These are phyloP conservation scores for Centroberyx gerrardi DNA, from an alignment of 2,797 vertebrate species.

Conservation along the genomic window DNA sequence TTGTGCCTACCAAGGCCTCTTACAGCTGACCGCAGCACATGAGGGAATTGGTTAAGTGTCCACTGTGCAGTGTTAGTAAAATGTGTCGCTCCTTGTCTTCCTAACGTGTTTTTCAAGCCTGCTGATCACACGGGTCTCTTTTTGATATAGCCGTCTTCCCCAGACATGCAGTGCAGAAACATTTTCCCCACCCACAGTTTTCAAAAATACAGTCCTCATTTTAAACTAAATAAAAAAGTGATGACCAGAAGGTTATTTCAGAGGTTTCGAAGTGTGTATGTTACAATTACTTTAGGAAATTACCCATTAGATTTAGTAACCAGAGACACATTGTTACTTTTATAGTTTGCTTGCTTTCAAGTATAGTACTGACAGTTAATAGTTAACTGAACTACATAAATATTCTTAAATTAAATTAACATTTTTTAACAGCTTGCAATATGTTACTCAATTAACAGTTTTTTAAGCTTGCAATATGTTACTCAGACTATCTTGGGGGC, in stretches of 20 bases:
- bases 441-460: not conserved
- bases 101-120: conserved; percentile 62
- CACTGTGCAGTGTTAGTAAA: conserved; percentile 72
- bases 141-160: conserved; percentile 39
- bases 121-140: conserved; percentile 65
- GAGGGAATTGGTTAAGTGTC: conserved; percentile 77
- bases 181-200: not conserved
- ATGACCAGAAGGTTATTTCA: not conserved
- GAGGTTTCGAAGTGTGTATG: no score
- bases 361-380: no score
- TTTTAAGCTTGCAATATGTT: not conserved
- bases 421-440: not conserved
- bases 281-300: no score
- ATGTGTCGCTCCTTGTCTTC: conserved; percentile 72
- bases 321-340: no score
- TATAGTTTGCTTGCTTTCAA: no score
- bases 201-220: not conserved
- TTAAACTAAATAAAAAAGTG: not conserved
- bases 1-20: conserved; percentile 78
- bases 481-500: not conserved
- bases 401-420: not conserved
- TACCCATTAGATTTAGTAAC: no score
- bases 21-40: conserved; percentile 79
- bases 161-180: conserved; percentile 32
- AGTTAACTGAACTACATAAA: not conserved